phyloP scores from a whole-genome alignment of 2,797 vertebrate species.

The Malacoctenus gilli region DNA sequence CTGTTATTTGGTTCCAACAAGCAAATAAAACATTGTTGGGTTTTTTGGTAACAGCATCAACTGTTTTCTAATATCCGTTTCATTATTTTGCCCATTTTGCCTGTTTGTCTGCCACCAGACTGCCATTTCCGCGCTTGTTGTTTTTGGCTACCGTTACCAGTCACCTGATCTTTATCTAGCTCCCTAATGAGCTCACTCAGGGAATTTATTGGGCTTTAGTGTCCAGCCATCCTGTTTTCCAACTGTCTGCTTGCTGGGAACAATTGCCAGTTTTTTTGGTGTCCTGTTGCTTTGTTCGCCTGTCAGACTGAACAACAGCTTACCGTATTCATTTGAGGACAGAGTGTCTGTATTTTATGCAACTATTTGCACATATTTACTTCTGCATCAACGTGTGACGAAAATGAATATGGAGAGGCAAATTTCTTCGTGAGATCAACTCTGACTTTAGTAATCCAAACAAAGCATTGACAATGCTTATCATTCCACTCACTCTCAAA shows the following conservation, averaged over 20 bases:
- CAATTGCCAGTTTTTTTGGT: constrained; percentile 2
- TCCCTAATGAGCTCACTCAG: constrained; percentile 9
- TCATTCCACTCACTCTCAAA: too few relatives aligned
- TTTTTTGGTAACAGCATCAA: too few relatives aligned
- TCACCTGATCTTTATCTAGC: constrained; percentile 8
- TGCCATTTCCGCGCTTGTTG: neutral
- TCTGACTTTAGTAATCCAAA: too few relatives aligned
- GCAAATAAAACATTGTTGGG: too few relatives aligned
- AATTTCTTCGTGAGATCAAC: too few relatives aligned
- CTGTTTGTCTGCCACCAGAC: neutral
- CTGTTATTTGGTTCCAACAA: too few relatives aligned
- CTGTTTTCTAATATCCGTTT: neutral
- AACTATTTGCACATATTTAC: too few relatives aligned
- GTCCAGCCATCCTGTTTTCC: constrained; percentile 1
- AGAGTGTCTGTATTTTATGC: too few relatives aligned
- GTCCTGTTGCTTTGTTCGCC: neutral
- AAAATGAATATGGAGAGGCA: too few relatives aligned
- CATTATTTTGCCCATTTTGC: neutral
- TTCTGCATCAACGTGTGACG: too few relatives aligned
- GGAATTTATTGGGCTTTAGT: constrained; percentile 4
- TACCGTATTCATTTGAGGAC: too few relatives aligned
- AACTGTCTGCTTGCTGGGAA: constrained; percentile 7
- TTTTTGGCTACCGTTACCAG: neutral
- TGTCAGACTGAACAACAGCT: neutral
- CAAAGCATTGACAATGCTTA: too few relatives aligned